phyloP scores from a whole-genome alignment of 2,113 vertebrate genomes.

The Podarcis muralis region DNA sequence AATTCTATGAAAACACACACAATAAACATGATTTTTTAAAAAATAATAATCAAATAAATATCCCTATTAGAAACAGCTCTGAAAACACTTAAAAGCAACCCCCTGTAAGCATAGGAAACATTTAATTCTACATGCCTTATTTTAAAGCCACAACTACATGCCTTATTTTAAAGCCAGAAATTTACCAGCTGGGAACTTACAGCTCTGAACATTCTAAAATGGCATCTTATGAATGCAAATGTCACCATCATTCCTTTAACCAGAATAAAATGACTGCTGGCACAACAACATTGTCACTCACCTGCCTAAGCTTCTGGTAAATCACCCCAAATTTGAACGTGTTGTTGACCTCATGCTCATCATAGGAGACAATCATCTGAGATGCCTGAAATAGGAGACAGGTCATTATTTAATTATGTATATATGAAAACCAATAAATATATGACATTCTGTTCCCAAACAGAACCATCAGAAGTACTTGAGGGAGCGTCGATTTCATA shows the following conservation, averaged over 20 bases:
- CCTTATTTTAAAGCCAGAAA: too few species aligned
- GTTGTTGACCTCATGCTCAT: constrained; percentile 95
- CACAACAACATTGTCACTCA: constrained; percentile 62
- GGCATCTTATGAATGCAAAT: neutral
- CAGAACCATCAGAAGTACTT: neutral
- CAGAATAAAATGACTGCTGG: neutral
- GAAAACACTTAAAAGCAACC: neutral
- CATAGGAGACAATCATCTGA: constrained; percentile 91
- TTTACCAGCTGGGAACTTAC: neutral
- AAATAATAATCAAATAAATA: too few species aligned
- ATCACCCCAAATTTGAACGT: constrained; percentile 96
- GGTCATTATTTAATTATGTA: fast-evolving
- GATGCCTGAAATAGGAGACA: constrained; percentile 82
- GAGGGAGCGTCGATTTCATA: too few species aligned
- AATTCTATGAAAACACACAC: too few species aligned
- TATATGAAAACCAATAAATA: neutral
- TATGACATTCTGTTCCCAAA: neutral
- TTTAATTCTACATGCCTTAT: neutral
- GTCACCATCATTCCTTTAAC: too few species aligned
- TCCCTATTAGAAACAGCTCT: too few species aligned
- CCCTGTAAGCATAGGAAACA: neutral
- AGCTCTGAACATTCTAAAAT: neutral
- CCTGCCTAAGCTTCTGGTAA: constrained; percentile 92
- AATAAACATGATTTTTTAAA: too few species aligned
- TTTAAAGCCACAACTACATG: too few species aligned